Conservation (phyloP, 2,888 invertebrate species). For the Masnerella sp. region DNA sequence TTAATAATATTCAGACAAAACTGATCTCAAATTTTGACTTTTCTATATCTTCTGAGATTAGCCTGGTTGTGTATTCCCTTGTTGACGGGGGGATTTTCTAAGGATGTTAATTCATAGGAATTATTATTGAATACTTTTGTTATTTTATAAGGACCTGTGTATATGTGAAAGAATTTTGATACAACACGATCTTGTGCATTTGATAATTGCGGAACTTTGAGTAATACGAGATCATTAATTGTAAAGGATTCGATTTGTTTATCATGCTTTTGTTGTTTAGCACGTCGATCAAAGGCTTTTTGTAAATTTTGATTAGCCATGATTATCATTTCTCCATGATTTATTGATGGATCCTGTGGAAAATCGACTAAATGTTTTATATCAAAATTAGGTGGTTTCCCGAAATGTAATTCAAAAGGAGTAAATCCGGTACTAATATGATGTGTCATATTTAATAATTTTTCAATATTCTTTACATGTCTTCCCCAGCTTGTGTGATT, state of each 20-base stretch:
- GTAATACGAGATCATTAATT: slow-evolving; percentile 21
- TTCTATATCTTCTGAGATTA: slow-evolving; percentile 16
- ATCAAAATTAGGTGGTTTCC: neutral
- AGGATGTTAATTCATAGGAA: slow-evolving; percentile 4
- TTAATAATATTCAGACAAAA: too few species aligned
- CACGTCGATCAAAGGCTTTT: slow-evolving; percentile 7
- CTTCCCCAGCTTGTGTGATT: slow-evolving; percentile 19
- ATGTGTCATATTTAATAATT: slow-evolving; percentile 6
- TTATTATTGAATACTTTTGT: slow-evolving; percentile 7
- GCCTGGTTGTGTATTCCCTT: slow-evolving; percentile 15
- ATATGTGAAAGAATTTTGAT: slow-evolving; percentile 31
- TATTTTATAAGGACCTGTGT: slow-evolving; percentile 14
- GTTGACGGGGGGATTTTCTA: neutral
- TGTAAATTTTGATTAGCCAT: slow-evolving; percentile 6
- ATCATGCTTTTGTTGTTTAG: neutral
- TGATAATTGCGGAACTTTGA: slow-evolving; percentile 15
- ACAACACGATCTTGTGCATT: slow-evolving; percentile 12
- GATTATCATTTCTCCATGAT: slow-evolving; percentile 15
- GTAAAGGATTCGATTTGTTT: slow-evolving; percentile 2
- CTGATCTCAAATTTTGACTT: too few species aligned
- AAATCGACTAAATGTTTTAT: slow-evolving; percentile 11
- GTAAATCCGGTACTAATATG: slow-evolving; percentile 34
- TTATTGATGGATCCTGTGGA: neutral
- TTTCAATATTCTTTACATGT: slow-evolving; percentile 9
- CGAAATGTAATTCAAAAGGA: slow-evolving; percentile 34